Base-by-base conservation (phyloP, 2,113 vertebrate species). In the Gadus chalcogrammus region DNA sequence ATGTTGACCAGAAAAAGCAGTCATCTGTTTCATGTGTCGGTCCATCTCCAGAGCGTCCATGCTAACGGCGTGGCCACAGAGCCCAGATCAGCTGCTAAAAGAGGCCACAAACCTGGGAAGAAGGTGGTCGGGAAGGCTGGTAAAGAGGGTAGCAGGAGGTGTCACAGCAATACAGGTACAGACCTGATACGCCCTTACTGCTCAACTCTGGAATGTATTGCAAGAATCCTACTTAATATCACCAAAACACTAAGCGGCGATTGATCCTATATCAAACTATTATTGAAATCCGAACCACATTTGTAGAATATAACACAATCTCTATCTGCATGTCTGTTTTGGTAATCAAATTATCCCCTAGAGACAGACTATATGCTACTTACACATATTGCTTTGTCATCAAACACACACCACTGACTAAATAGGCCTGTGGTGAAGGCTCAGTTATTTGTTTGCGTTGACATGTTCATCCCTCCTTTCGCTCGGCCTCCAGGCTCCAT, bases 101-200 rank as follows among this genome's bases (percentile, higher is more conserved):
- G 85, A 69, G 67, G 85, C 28, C 93, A 93, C 84, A 96, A 94
- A 72, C 55, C 91, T 27, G 90, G 79, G 5, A 96, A 94, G 87
- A 96, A 93, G 87, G 2, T 74, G 0, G 85, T 15, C 15, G 66
- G 80, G 8, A 92, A 90, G 3, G 89, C 65, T 22, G 71, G 82
- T 31, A 91, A 94, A 72, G 92, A 94, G 20, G 85, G 76, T 1
- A 73, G 72, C 60, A 95, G 93, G 80, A 89, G 91, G 77, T 70
- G 28, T 48, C 77, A 78, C 65, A 80, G 61, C 65, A 65, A 60
- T 24, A 80, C 71, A 82, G 84, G 90, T 90, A 68, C 75, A 35
- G 64, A 58, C 16, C 9, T 9, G 0, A 48, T 24, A 12, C 1
- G 20, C 59, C 4, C n/a, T 5, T 59, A 9, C 42, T 48, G 42